phyloP scores from a whole-genome alignment of 2,888 invertebrate species.

The Drosophila pseudotakahashii region DNA sequence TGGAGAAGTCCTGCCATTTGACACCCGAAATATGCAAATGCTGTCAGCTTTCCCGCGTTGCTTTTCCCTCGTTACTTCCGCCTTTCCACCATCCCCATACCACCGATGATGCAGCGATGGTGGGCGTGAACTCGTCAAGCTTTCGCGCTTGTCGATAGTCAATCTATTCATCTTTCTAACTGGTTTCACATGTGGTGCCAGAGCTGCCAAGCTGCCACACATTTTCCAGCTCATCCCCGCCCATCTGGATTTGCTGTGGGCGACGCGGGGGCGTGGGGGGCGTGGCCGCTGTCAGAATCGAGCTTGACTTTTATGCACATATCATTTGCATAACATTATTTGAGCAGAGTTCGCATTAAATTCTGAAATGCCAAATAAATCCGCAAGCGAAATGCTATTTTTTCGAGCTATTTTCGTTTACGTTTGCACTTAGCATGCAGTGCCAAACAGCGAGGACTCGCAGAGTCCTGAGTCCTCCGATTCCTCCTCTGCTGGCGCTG shows the following conservation, averaged over 20 bases:
- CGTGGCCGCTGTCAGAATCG: slow-evolving; percentile 50
- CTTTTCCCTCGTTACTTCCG: slow-evolving; percentile 9
- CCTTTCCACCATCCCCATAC: too few relatives aligned
- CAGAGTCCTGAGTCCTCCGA: background rate
- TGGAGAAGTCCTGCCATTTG: slow-evolving; percentile 43
- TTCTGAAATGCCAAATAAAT: slow-evolving; percentile 69
- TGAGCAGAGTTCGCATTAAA: slow-evolving; percentile 64
- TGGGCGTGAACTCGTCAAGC: slow-evolving; percentile 69
- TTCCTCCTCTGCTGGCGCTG: slow-evolving; percentile 36
- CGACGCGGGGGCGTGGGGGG: slow-evolving; percentile 12
- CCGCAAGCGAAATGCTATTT: slow-evolving; percentile 69
- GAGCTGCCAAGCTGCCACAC: slow-evolving; percentile 59
- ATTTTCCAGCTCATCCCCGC: slow-evolving; percentile 22
- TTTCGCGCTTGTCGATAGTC: slow-evolving; percentile 75
- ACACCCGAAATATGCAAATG: slow-evolving; percentile 60
- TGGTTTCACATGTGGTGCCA: slow-evolving; percentile 70
- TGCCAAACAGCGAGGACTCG: slow-evolving; percentile 5
- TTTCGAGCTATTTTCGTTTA: slow-evolving; percentile 60
- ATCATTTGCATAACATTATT: slow-evolving; percentile 83
- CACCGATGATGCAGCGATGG: slow-evolving; percentile 18
- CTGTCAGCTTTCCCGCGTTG: slow-evolving; percentile 18
- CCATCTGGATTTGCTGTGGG: slow-evolving; percentile 13
- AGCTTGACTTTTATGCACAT: slow-evolving; percentile 80
- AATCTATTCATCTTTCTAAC: slow-evolving; percentile 77
- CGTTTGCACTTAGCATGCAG: slow-evolving; percentile 55